Conservation (phyloP, 2,797 vertebrate genomes). For the Pangasius larnaudii region DNA sequence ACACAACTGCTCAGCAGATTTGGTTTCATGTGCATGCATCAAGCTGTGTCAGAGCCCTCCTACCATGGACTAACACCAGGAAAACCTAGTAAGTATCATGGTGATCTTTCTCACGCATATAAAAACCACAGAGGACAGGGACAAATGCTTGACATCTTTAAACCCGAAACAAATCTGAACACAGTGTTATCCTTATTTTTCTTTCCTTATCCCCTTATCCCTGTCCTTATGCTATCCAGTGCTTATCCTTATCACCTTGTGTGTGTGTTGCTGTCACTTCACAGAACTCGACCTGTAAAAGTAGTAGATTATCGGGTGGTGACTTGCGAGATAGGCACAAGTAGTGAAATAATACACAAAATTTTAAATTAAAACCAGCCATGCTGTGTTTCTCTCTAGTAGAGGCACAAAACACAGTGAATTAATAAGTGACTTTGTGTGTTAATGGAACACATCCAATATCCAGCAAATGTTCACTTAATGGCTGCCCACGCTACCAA, state of each 20-base stretch:
- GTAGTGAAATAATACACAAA: background rate
- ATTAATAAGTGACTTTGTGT: background rate
- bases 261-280: background rate
- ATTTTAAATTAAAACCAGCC: background rate
- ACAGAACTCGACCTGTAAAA: background rate
- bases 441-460: background rate
- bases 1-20: background rate
- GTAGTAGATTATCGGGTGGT: background rate
- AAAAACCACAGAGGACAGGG: background rate
- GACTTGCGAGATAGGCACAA: background rate
- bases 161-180: background rate
- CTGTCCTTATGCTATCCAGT: no score
- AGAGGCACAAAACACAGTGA: background rate
- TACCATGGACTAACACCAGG: background rate
- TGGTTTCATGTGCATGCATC: background rate
- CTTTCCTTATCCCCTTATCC: no score
- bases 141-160: background rate
- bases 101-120: background rate
- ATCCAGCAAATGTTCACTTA: conserved; percentile 1
- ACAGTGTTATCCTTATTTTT: background rate
- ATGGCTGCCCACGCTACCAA: background rate
- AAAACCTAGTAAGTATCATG: background rate
- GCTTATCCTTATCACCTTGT: background rate
- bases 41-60: background rate
- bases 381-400: background rate